Evolutionary conservation across 2,113 vertebrate genomes (phyloP).

Genomic region (Puntigrus tetrazona): DNA sequence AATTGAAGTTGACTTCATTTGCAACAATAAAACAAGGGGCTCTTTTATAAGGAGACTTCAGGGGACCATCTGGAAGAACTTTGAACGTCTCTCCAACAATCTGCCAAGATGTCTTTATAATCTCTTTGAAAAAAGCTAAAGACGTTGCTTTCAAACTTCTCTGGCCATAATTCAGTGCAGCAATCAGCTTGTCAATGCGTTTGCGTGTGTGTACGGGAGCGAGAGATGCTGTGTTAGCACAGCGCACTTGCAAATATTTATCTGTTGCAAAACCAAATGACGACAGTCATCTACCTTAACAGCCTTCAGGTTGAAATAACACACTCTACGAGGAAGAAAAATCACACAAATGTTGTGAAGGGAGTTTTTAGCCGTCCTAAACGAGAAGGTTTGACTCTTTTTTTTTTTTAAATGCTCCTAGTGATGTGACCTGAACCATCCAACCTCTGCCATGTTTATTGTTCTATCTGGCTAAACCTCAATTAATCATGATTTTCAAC

Average conservation of each 20-base stretch:
- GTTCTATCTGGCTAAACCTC: slow-evolving; percentile 46
- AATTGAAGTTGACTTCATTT: slow-evolving; percentile 42
- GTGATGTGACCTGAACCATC: slow-evolving; percentile 40
- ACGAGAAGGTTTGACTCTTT: neutral
- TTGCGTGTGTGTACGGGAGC: slow-evolving; percentile 20
- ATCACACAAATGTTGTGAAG: slow-evolving; percentile 43
- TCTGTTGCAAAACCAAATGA: slow-evolving; percentile 44
- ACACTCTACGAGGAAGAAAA: slow-evolving; percentile 45
- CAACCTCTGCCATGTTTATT: slow-evolving; percentile 63
- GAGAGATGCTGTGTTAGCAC: slow-evolving; percentile 23
- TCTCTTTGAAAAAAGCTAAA: slow-evolving; percentile 46
- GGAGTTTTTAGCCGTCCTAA: slow-evolving; percentile 39
- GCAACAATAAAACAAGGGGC: slow-evolving; percentile 64
- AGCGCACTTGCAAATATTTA: slow-evolving; percentile 40
- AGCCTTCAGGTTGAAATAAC: slow-evolving; percentile 53
- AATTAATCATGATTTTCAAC: slow-evolving; percentile 60
- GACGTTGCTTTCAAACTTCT: slow-evolving; percentile 45
- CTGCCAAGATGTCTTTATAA: slow-evolving; percentile 62
- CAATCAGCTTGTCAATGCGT: slow-evolving; percentile 38
- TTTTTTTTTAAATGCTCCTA: slow-evolving; percentile 27
- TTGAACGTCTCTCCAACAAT: slow-evolving; percentile 56
- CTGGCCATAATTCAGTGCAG: slow-evolving; percentile 44
- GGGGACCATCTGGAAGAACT: slow-evolving; percentile 71
- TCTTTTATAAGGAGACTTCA: slow-evolving; percentile 58
- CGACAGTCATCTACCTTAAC: slow-evolving; percentile 25